Percentiles rank a stretch among this genome's conserved stretches.
Evolutionary conservation across 2,113 vertebrate genomes (phyloP).

Genomic region (Gracilinanus agilis): DNA sequence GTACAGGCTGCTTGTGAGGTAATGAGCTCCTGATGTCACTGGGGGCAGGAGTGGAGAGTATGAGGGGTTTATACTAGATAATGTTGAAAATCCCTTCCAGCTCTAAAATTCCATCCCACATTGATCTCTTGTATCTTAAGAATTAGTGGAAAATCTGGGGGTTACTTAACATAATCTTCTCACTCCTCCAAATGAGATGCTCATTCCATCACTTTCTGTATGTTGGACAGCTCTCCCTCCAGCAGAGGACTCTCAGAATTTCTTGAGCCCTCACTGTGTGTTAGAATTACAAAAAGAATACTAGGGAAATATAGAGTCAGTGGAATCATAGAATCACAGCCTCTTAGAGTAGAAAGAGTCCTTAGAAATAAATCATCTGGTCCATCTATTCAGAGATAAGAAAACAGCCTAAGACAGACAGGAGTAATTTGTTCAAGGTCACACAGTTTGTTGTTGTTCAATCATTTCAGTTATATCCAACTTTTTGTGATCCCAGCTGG

Average conservation of each 20-base stretch:
- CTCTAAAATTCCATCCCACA: not conserved
- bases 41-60: not conserved
- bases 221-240: not conserved
- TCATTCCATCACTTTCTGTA: not conserved
- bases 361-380: not conserved
- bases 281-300: not conserved
- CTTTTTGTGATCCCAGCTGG: not conserved
- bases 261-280: not conserved
- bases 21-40: not conserved
- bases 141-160: not conserved
- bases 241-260: not conserved
- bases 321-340: not conserved
- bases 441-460: not conserved
- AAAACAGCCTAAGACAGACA: not conserved
- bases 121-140: not conserved
- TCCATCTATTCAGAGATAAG: not conserved
- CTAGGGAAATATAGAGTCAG: not conserved
- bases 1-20: not conserved
- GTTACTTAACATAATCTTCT: not conserved
- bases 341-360: not conserved
- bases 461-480: not conserved
- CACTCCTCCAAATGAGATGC: not conserved
- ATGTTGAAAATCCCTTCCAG: not conserved
- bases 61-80: not conserved
- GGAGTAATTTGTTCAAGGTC: not conserved